A percentile compares a stretch with the other conserved stretches of the same genome.
Conservation (phyloP, 2,797 vertebrate genomes). For the Sebastes iracundus region DNA sequence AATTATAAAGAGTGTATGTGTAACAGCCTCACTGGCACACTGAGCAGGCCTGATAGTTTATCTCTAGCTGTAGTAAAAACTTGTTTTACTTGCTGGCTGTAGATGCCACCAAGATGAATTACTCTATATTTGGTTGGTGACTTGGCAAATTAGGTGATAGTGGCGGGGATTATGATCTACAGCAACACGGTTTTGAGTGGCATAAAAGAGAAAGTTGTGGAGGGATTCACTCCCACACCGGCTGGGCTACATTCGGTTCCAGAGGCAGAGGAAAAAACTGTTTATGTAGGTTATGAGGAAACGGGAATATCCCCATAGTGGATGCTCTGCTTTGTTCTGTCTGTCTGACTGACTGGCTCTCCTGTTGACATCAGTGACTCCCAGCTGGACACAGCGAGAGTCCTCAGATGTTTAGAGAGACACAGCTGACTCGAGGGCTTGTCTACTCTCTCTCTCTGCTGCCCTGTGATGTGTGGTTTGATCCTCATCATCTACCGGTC, state of each 20-base stretch:
- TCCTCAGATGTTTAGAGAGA: conserved; percentile 15
- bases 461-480: conserved; percentile 12
- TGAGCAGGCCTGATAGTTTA: not conserved
- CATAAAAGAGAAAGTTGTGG: not conserved
- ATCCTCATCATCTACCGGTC: conserved; percentile 1
- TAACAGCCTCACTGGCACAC: not conserved
- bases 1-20: not conserved
- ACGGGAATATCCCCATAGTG: conserved; percentile 10
- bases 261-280: not conserved
- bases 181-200: not conserved
- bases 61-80: not conserved
- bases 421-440: conserved; percentile 1
- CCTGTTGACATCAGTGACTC: conserved; percentile 29
- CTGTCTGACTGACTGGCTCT: conserved; percentile 25
- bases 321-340: conserved; percentile 28
- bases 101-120: too few relatives aligned
- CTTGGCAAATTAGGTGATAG: not conserved
- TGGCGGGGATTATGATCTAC: not conserved
- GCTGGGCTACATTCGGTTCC: conserved; percentile 10
- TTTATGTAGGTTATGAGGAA: conserved; percentile 35
- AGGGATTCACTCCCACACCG: not conserved
- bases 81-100: too few relatives aligned
- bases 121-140: not conserved
- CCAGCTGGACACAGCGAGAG: conserved; percentile 31
- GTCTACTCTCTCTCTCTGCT: not conserved